Base-by-base conservation (phyloP, 2,888 invertebrate species). In the Hofmannophila pseudospretella region DNA sequence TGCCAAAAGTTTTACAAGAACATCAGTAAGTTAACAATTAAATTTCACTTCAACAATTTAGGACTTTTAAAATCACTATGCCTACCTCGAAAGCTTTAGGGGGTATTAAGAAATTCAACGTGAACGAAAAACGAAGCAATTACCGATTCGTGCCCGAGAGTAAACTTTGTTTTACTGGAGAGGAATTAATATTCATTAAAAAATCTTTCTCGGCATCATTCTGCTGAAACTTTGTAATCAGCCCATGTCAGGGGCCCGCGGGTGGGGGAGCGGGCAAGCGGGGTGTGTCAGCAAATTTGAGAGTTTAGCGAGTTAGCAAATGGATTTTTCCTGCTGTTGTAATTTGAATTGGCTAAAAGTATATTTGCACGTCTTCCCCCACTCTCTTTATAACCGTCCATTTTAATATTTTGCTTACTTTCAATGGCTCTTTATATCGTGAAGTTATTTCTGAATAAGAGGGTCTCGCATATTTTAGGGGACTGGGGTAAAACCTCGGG, bases 171-270 rank as follows among this genome's bases (percentile, higher is more conserved):
- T 79, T 76, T 73, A 75, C 75, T 77, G 67, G 67, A 64, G 67
- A 66, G 67, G 75, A 79, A 84, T 85, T 85, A 85, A 85, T 85
- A 84, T 85, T 82, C 86, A 85, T 85, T 84, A 82, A 82, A 84
- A 82, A 81, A 80, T 80, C 75, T 77, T 74, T 72, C 72, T 63
- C 72, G 68, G 60, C 71, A 71, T 77, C 76, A 75, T 78, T 80
- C 72, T 65, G 73, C 66, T 71, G 69, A 74, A 85, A 84, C 77
- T 84, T 85, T 71, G 76, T 82, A 81, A 85, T 84, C 80, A 78
- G 73, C 55, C 68, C 47, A 49, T 69, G 75, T 66, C 68, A 61
- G 63, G 60, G 49, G 44, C 41, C 36, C 34, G 48, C 51, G 44
- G 40, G 38, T 28, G 33, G 7, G 31, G 33, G 40, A 38, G 39